Base-by-base conservation (phyloP, 2,888 invertebrate species). In the Aproaerema taeniolella region DNA sequence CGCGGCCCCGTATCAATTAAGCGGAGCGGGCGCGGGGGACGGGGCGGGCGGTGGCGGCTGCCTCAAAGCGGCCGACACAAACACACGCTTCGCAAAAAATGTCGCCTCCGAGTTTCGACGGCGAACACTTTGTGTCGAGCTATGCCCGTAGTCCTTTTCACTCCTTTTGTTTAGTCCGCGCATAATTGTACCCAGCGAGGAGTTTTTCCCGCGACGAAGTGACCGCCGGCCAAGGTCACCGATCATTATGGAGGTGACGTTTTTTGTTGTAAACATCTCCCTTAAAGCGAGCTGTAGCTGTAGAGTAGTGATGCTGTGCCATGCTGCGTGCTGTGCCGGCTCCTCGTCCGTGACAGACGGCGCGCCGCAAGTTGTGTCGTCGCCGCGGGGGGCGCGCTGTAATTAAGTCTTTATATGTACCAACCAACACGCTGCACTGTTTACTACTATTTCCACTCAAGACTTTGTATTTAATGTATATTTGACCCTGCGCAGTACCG, bases 11-110 rank as follows among this genome's bases (percentile, higher is more conserved):
- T 26, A 39, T 29, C 39, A 78, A 80, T 79, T 72, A 78, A 77
- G 77, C 70, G 63, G 54, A 58, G 64, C 60, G 42, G 57, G 53
- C n/a, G 53, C 53, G 53, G 52, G 50, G 44, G 52, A n/a, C n/a
- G 46, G 41, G 38, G 47, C 45, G 53, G 55, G 31, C 36, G 41
- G 43, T 46, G 41, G 45, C 41, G 41, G 31, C 39, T 9, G 44
- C 43, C 49, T 50, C 55, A 57, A 57, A 50, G 40, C 42, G 20
- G 39, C 47, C 42, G 38, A 45, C 42, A 17, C 39, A 33, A 29
- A 38, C 35, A 38, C 35, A 31, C 29, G 36, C 36, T 36, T 24
- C 37, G 40, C 43, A 43, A 43, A 43, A 43, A 43, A 43, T 40
- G 39, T 39, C 43, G 33, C 32, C 31, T 41, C 36, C 34, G 39